A percentile compares a stretch with the other conserved stretches of the same genome.
These are phyloP conservation scores for Argyresthia albistria DNA, from an alignment of 2,888 invertebrate genomes.

Conservation along the genomic window DNA sequence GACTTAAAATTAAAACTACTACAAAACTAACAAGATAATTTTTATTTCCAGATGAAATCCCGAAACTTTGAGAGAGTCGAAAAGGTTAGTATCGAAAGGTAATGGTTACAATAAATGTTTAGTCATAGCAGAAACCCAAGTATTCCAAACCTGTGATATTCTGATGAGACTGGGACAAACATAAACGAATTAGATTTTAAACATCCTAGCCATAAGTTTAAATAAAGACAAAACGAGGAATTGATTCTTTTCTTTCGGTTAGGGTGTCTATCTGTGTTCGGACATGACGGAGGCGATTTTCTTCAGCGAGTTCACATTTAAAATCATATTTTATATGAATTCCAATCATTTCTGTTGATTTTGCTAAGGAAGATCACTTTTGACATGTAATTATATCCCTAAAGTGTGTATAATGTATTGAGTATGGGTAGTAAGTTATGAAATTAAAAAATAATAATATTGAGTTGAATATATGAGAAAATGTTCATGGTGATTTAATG, in stretches of 20 bases:
- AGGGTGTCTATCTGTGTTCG: conserved; percentile 67
- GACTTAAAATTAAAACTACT: no score
- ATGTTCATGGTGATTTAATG: no score
- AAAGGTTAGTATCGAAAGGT: conserved; percentile 83
- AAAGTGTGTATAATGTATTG: conserved; percentile 6
- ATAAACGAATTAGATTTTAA: neutral
- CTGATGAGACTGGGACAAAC: neutral
- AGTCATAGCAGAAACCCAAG: neutral
- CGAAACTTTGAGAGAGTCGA: conserved; percentile 98
- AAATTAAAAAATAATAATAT: no score
- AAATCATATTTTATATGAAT: neutral
- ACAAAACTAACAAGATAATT: neutral
- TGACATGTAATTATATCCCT: conserved; percentile 48
- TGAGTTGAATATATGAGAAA: no score
- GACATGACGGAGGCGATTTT: conserved; percentile 64
- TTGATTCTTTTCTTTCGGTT: conserved; percentile 55
- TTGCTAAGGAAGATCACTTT: conserved; percentile 51
- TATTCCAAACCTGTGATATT: conserved; percentile 23
- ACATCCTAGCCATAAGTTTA: conserved; percentile 26
- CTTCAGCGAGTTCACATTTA: conserved; percentile 18
- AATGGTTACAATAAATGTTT: conserved; percentile 1
- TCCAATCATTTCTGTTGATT: neutral
- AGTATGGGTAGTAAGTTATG: no score
- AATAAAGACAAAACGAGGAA: conserved; percentile 41
- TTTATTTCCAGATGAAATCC: conserved; percentile 88